Evolutionary conservation across 2,888 invertebrate genomes (phyloP).

Genomic region (Eledone cirrhosa): DNA sequence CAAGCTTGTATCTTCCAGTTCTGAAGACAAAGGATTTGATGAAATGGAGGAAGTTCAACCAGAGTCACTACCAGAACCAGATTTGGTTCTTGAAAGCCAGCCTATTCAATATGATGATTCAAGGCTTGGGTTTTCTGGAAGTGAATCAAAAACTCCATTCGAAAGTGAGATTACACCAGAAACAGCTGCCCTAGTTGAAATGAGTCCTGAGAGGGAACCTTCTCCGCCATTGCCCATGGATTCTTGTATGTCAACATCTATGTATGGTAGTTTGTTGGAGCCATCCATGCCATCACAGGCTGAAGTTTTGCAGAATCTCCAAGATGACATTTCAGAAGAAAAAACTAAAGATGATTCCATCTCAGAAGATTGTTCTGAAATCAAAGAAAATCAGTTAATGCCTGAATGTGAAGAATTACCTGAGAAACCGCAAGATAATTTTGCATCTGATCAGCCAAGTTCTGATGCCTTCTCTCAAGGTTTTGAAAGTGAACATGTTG

Average conservation of each 20-base stretch:
- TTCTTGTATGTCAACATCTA: conserved; percentile 19
- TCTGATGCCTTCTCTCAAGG: not conserved
- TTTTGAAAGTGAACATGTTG: not conserved
- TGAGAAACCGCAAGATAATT: not conserved
- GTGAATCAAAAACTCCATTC: not conserved
- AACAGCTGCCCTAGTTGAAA: not conserved
- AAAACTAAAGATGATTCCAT: conserved; percentile 37
- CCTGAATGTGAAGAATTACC: not conserved
- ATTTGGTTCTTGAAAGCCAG: conserved; percentile 17
- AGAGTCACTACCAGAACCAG: conserved; percentile 55
- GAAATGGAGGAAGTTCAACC: conserved; percentile 51
- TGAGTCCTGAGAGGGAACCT: not conserved
- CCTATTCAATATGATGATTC: conserved; percentile 13
- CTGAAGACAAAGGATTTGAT: conserved; percentile 32
- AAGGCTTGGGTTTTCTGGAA: not conserved
- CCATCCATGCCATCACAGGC: conserved; percentile 27
- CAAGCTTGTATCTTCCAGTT: conserved; percentile 30
- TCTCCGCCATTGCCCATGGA: not conserved
- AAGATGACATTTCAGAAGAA: conserved; percentile 28
- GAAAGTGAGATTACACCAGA: not conserved
- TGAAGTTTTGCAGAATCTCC: conserved; percentile 28
- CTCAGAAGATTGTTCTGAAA: conserved; percentile 11
- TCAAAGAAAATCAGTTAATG: not conserved
- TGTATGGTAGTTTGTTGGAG: conserved; percentile 33
- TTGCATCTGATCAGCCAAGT: not conserved